Base-by-base conservation (phyloP, 2,113 vertebrate species). In the Hucho hucho region DNA sequence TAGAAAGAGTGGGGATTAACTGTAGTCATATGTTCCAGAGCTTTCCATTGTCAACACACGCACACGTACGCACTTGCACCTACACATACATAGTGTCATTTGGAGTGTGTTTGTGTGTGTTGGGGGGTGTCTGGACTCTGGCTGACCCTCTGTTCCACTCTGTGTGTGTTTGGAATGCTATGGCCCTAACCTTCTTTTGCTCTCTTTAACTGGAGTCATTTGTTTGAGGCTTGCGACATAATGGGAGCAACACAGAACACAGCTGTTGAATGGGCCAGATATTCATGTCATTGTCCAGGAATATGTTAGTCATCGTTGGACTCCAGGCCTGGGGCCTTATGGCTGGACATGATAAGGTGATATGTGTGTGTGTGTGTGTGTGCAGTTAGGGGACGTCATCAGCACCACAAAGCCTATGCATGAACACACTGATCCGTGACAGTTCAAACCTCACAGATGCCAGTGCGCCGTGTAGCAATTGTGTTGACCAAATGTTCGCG, bases 401-500 rank as follows among this genome's bases (percentile, higher is more conserved):
- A 56, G 82, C 77, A 22, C 46, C 43, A 61, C 20, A 83, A 56
- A 83, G 12, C 65, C 28, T 46, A 29, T 14, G 20, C 58, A 32
- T n/a, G 9, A 72, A 79, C 76, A 78, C 76, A 73, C 56, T 25
- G 28, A 24, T 46, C 64, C 53, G n/a, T 37, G 26, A 32, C 72
- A 67, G 59, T 67, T 76, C 47, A 77, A 64, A 70, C 22, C 32
- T 3, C 66, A n/a, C 25, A 25, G 9, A 43, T 75, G 82, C 46
- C 73, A 75, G 69, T 81, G 74, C 75, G 82, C 79, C 84, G 85
- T 87, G 81, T 83, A 78, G 85, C 85, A 83, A 74, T 87, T 90
- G 84, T 82, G 84, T 79, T 75, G 80, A 83, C 84, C 90, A 91
- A 91, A 87, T 90, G 86, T 86, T 89, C 82, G 79, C 75, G 83